phyloP scores from a whole-genome alignment of 2,113 vertebrate genomes.

The Alligator sinensis region DNA sequence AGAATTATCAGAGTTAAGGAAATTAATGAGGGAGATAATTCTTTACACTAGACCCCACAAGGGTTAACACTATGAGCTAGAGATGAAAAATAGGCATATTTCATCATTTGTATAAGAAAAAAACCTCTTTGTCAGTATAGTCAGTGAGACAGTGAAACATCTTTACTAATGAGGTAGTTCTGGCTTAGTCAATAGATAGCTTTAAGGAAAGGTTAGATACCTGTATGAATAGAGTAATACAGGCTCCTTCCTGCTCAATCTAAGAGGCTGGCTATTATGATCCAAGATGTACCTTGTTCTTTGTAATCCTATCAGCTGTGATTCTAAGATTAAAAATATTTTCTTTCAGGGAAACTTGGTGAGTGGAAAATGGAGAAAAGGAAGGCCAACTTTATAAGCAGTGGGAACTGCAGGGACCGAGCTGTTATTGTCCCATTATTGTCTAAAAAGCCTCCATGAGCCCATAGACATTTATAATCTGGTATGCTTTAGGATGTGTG shows the following conservation, averaged over 20 bases:
- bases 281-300: background rate
- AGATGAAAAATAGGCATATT: background rate
- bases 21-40: constrained; percentile 2
- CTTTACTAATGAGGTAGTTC: constrained; percentile 22
- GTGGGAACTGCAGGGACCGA: background rate
- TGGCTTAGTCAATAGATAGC: background rate
- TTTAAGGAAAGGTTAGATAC: constrained; percentile 24
- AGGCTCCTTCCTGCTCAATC: constrained; percentile 3
- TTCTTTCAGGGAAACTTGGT: background rate
- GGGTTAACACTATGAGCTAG: background rate
- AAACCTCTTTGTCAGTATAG: constrained; percentile 8
- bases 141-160: background rate
- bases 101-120: background rate
- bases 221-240: fast-evolving
- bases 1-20: background rate
- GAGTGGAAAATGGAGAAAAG: background rate
- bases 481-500: constrained; percentile 15
- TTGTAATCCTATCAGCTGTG: constrained; percentile 29
- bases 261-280: constrained; percentile 23
- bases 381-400: constrained; percentile 26
- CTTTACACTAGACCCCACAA: background rate
- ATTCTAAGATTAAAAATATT: constrained; percentile 19
- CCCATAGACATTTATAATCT: constrained; percentile 62
- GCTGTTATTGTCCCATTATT: background rate
- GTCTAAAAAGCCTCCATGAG: constrained; percentile 33